Percentiles rank a stretch among this genome's conserved stretches.
Conservation (phyloP, 2,888 invertebrate species). For the Agrotis clavis region DNA sequence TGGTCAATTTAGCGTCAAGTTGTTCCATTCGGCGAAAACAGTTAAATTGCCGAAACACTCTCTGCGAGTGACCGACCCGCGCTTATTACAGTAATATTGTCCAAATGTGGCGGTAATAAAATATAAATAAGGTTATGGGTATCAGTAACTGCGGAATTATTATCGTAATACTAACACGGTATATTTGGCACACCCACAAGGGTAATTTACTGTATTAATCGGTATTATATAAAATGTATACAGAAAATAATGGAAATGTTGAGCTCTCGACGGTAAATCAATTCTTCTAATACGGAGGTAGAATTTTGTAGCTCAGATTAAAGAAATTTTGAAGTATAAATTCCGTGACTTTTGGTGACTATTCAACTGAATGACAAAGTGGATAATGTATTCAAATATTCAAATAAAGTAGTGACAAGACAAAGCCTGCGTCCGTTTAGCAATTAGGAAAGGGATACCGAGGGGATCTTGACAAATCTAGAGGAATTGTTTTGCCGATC, state of each 20-base stretch:
- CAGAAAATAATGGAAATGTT: slow-evolving; percentile 17
- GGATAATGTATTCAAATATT: slow-evolving; percentile 41
- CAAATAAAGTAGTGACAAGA: slow-evolving; percentile 33
- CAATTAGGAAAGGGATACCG: slow-evolving; percentile 52
- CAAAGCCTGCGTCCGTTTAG: slow-evolving; percentile 29
- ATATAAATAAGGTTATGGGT: slow-evolving; percentile 43
- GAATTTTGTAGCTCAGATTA: slow-evolving; percentile 5
- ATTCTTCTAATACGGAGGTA: background rate
- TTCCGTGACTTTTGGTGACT: slow-evolving; percentile 1
- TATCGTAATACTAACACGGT: slow-evolving; percentile 13
- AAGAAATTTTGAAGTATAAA: slow-evolving; percentile 8
- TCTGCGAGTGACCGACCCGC: slow-evolving; percentile 12
- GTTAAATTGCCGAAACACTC: slow-evolving; percentile 23
- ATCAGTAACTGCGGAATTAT: slow-evolving; percentile 38
- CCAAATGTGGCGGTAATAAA: slow-evolving; percentile 43
- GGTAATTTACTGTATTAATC: slow-evolving; percentile 30
- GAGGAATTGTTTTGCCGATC: slow-evolving; percentile 22
- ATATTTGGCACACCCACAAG: slow-evolving; percentile 22
- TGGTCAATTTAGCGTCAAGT: background rate
- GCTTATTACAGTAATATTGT: slow-evolving; percentile 34
- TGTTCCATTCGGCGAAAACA: background rate
- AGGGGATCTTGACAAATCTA: slow-evolving; percentile 49
- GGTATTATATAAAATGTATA: background rate
- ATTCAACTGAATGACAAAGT: slow-evolving; percentile 9
- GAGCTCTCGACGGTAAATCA: background rate